Conservation (phyloP, 2,888 invertebrate genomes). For the Plagiodera versicolora region DNA sequence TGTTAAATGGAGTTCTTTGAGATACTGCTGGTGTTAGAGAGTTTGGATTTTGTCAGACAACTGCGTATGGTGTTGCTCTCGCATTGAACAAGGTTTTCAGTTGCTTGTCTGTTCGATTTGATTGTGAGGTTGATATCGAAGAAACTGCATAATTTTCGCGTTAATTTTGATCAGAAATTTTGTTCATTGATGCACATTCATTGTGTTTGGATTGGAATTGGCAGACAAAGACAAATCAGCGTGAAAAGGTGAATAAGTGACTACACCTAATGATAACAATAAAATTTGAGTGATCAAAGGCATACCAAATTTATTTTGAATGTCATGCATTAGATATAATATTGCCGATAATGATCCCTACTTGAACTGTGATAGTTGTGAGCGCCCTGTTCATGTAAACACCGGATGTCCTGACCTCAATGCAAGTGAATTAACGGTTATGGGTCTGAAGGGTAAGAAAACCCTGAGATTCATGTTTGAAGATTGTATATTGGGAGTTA, state of each 20-base stretch:
- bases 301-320: background rate
- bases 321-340: background rate
- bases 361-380: constrained; percentile 5
- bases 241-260: background rate
- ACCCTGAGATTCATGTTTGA: no score
- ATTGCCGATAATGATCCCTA: no score
- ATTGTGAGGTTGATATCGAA: background rate
- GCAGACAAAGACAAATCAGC: background rate
- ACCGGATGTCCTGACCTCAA: background rate
- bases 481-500: no score
- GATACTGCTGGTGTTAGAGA: no score
- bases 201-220: background rate
- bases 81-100: background rate
- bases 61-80: background rate
- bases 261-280: background rate
- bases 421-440: background rate
- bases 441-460: no score
- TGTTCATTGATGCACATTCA: background rate
- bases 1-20: no score
- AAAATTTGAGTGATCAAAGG: background rate
- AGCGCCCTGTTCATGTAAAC: background rate
- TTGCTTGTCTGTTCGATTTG: background rate
- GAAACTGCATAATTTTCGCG: background rate
- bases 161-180: background rate
- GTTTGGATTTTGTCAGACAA: no score